Conservation (phyloP, 2,888 invertebrate genomes). For the Philonicus albiceps region DNA sequence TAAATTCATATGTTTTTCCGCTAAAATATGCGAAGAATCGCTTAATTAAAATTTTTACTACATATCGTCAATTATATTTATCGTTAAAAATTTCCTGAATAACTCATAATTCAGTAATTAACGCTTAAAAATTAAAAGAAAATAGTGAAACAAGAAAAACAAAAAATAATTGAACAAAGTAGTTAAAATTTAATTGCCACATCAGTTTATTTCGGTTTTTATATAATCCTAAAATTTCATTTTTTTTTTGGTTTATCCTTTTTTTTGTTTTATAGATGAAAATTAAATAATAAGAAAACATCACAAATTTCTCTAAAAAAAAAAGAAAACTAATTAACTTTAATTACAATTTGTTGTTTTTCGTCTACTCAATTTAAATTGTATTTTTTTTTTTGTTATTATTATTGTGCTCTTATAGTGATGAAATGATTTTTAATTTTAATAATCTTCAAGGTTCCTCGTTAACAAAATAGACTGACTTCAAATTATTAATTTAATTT, state of each 20-base stretch:
- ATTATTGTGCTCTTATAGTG: too few species aligned
- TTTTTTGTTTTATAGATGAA: background rate
- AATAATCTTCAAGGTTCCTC: background rate
- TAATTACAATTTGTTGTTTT: background rate
- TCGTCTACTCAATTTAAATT: too few species aligned
- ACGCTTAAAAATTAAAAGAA: background rate
- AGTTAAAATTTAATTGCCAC: background rate
- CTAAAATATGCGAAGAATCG: background rate
- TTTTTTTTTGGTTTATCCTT: background rate
- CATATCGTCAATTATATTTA: background rate
- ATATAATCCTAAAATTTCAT: background rate
- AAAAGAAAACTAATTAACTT: background rate
- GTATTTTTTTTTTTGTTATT: background rate
- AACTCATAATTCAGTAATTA: background rate
- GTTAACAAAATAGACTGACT: background rate
- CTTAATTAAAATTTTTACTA: background rate
- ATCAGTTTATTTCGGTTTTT: background rate
- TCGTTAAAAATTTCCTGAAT: background rate
- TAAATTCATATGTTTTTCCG: background rate
- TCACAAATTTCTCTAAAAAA: background rate
- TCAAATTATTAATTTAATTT: background rate
- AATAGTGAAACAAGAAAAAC: too few species aligned
- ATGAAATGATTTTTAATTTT: too few species aligned
- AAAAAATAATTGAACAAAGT: background rate
- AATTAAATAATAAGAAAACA: background rate